Percentiles rank a stretch among this genome's conserved stretches.
phyloP scores from a whole-genome alignment of 2,113 vertebrate genomes.

The Coryphaenoides rupestris region DNA sequence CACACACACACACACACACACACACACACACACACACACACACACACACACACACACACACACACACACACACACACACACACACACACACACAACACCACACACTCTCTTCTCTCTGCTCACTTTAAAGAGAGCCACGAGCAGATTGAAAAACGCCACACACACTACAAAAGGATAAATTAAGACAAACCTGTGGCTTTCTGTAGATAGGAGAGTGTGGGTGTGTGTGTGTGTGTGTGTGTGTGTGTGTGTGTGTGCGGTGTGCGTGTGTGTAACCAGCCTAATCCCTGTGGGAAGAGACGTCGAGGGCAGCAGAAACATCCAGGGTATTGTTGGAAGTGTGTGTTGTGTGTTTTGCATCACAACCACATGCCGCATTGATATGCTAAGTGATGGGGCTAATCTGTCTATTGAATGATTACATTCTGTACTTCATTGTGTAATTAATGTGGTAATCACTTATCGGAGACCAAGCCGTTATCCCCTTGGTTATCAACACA shows the following conservation, averaged over 20 bases:
- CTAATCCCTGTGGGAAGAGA: conserved; percentile 50
- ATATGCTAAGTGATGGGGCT: not conserved
- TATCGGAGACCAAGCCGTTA: too few relatives aligned
- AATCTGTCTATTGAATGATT: too few relatives aligned
- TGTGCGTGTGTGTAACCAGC: conserved; percentile 25
- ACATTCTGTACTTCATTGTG: not conserved
- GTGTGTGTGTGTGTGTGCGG: too few relatives aligned
- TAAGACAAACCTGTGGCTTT: conserved; percentile 38
- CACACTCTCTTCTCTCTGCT: conserved; percentile 26
- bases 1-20: too few relatives aligned
- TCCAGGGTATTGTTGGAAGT: not conserved
- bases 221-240: conserved; percentile 33
- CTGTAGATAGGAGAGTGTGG: conserved; percentile 14
- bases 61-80: too few relatives aligned
- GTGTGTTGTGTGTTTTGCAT: not conserved
- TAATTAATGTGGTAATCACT: too few relatives aligned
- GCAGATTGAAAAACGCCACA: conserved; percentile 44
- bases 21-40: too few relatives aligned
- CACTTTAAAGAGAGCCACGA: conserved; percentile 6
- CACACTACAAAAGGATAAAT: conserved; percentile 48
- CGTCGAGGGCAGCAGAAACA: conserved; percentile 17
- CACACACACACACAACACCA: conserved; percentile 1
- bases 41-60: too few relatives aligned
- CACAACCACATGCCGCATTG: not conserved
- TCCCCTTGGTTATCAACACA: too few relatives aligned